These are phyloP conservation scores for Labrus mixtus DNA, from an alignment of 2,113 vertebrate species.

Conservation along the genomic window DNA sequence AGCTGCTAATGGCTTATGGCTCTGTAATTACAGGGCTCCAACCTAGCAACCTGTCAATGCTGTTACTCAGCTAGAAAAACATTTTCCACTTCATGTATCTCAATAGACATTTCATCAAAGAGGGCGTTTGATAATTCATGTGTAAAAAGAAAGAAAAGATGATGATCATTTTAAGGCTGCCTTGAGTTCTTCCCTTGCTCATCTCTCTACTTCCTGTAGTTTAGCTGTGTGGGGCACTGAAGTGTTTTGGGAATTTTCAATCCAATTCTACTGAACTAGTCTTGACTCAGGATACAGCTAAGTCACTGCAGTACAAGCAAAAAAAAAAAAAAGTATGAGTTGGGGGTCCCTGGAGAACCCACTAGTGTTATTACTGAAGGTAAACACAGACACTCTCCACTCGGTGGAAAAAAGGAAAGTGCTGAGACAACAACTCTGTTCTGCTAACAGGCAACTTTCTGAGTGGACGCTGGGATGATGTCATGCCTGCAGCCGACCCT, in stretches of 20 bases:
- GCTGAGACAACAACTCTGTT: constrained; percentile 57
- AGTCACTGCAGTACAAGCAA: constrained; percentile 4
- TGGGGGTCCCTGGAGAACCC: constrained; percentile 37
- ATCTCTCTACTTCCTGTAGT: neutral
- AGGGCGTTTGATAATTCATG: constrained; percentile 13
- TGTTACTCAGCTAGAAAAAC: constrained; percentile 24
- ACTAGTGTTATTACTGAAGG: constrained; percentile 46
- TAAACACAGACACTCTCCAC: constrained; percentile 31
- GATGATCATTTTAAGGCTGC: neutral
- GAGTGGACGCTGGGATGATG: constrained; percentile 59
- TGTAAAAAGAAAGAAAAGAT: neutral
- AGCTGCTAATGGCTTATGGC: constrained; percentile 61
- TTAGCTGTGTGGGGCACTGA: neutral
- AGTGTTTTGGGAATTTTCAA: neutral
- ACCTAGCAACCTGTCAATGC: constrained; percentile 47
- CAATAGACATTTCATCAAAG: neutral
- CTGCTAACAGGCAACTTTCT: constrained; percentile 57
- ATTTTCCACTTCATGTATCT: constrained; percentile 32
- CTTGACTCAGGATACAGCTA: neutral
- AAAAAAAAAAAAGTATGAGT: neutral
- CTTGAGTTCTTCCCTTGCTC: neutral
- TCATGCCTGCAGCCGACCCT: constrained; percentile 52
- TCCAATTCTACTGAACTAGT: neutral
- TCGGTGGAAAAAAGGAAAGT: constrained; percentile 61
- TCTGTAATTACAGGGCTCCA: constrained; percentile 51